These are phyloP conservation scores for Machimus rusticus DNA, from an alignment of 2,888 invertebrate species.

Conservation along the genomic window DNA sequence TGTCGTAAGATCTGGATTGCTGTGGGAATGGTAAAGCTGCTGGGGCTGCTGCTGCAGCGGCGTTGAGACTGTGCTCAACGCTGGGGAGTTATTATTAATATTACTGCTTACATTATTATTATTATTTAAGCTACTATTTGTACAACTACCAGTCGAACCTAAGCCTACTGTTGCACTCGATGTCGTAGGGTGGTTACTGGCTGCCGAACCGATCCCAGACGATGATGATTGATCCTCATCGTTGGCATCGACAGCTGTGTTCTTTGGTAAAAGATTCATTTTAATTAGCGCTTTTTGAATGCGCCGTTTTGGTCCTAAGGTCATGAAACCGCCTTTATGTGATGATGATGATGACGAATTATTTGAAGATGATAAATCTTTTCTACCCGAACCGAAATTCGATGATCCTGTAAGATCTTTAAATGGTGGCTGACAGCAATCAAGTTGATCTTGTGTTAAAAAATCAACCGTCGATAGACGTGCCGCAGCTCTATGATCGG, in stretches of 20 bases:
- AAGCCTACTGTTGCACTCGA: slow-evolving; percentile 62
- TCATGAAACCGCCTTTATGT: slow-evolving; percentile 85
- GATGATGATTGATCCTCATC: slow-evolving; percentile 50
- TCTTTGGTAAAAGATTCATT: slow-evolving; percentile 86
- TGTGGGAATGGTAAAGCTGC: slow-evolving; percentile 77
- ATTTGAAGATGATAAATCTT: slow-evolving; percentile 53
- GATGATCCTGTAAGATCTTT: slow-evolving; percentile 58
- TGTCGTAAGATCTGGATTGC: slow-evolving; percentile 87
- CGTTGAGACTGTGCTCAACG: background rate
- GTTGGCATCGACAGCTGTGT: slow-evolving; percentile 67
- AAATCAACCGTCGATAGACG: slow-evolving; percentile 79
- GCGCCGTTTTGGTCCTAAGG: slow-evolving; percentile 83
- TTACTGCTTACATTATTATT: slow-evolving; percentile 24
- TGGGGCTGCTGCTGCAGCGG: background rate
- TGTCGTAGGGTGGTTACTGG: slow-evolving; percentile 55
- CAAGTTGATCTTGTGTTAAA: slow-evolving; percentile 57
- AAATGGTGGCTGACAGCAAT: slow-evolving; percentile 64
- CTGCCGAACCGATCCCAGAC: slow-evolving; percentile 69
- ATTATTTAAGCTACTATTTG: slow-evolving; percentile 28
- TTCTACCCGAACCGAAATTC: slow-evolving; percentile 20
- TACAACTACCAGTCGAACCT: slow-evolving; percentile 51
- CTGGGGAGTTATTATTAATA: slow-evolving; percentile 1
- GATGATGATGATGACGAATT: slow-evolving; percentile 68
- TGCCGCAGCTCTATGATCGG: slow-evolving; percentile 60
- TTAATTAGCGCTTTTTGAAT: slow-evolving; percentile 86